A percentile compares a stretch with the other conserved stretches of the same genome.
phyloP scores from a whole-genome alignment of 2,888 invertebrate species.

The Hanleya hanleyi region DNA sequence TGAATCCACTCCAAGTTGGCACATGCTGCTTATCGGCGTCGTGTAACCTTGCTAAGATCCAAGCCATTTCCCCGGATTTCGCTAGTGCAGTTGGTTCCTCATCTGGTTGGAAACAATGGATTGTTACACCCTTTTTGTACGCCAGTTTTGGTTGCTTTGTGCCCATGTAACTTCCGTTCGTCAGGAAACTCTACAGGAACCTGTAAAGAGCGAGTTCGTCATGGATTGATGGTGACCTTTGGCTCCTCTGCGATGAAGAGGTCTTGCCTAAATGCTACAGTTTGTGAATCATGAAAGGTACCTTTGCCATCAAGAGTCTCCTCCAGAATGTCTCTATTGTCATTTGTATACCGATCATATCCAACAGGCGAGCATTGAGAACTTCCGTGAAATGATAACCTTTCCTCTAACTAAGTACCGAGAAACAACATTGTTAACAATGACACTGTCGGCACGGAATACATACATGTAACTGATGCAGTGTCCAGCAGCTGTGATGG shows the following conservation, averaged over 20 bases:
- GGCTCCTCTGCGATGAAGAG: not conserved
- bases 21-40: not conserved
- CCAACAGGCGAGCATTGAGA: not conserved
- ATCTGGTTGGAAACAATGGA: no score
- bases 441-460: not conserved
- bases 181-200: not conserved
- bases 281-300: not conserved
- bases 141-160: not conserved
- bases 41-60: not conserved
- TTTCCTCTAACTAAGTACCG: not conserved
- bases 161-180: not conserved
- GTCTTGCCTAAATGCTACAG: not conserved
- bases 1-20: not conserved
- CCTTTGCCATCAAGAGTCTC: not conserved
- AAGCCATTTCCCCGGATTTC: no score
- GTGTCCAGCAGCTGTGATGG: not conserved
- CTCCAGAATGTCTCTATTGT: not conserved
- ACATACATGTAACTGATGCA: not conserved
- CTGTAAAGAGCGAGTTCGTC: not conserved
- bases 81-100: no score
- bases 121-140: not conserved
- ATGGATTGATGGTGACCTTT: not conserved
- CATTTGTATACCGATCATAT: not conserved
- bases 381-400: not conserved
- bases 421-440: not conserved